These are phyloP conservation scores for Trochalopteron elliotii DNA, from an alignment of 2,113 vertebrate species.

Conservation along the genomic window DNA sequence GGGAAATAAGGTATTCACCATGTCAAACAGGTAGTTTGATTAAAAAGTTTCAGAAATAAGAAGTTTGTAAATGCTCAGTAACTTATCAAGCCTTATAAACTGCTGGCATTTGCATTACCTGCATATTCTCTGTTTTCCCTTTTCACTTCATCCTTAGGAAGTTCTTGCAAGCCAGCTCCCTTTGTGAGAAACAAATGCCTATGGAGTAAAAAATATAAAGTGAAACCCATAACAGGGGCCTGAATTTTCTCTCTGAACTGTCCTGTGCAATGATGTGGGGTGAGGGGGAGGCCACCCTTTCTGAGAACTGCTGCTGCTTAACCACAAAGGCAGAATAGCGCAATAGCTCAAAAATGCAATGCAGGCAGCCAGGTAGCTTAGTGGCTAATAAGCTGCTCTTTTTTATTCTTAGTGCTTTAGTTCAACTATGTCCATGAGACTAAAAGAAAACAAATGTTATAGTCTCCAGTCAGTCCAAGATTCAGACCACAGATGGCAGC, in stretches of 20 bases:
- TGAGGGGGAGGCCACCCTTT: background rate
- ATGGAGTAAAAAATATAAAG: background rate
- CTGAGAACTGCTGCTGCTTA: background rate
- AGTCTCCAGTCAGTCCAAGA: slow-evolving; percentile 2
- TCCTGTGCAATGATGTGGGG: background rate
- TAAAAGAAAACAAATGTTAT: slow-evolving; percentile 54
- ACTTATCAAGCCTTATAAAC: background rate
- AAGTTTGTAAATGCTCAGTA: background rate
- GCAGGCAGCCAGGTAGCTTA: slow-evolving; percentile 61
- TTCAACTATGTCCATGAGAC: slow-evolving; percentile 37
- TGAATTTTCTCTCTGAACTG: background rate
- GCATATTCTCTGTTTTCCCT: background rate
- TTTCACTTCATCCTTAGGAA: background rate
- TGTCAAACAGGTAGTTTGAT: background rate
- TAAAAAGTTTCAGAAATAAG: background rate
- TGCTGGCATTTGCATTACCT: slow-evolving; percentile 35
- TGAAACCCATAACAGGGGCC: background rate
- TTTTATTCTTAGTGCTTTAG: background rate
- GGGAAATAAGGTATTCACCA: background rate
- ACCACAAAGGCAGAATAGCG: background rate
- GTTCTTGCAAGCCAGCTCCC: slow-evolving; percentile 8
- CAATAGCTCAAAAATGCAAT: slow-evolving; percentile 22
- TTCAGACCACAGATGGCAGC: slow-evolving; percentile 38
- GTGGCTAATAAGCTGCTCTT: background rate
- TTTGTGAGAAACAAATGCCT: slow-evolving; percentile 70